These are phyloP conservation scores for Drosophila paranaensis DNA, from an alignment of 2,888 invertebrate genomes.

Conservation along the genomic window DNA sequence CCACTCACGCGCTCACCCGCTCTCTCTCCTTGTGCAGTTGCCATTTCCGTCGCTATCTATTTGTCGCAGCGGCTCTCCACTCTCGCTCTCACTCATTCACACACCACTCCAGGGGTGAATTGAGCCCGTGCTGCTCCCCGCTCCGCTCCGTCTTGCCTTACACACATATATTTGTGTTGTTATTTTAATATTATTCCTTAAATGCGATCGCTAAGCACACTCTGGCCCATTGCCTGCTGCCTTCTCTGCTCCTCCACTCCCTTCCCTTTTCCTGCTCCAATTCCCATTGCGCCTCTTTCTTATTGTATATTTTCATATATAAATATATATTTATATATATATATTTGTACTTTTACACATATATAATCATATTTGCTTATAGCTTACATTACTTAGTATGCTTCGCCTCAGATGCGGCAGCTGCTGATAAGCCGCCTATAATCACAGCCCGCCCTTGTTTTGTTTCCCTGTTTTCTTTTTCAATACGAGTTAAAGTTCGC, in stretches of 20 bases:
- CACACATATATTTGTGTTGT: not conserved
- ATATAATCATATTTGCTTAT: not conserved
- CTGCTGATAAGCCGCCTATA: slow-evolving; percentile 46
- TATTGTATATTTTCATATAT: slow-evolving; percentile 13
- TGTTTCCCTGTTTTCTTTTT: slow-evolving; percentile 1
- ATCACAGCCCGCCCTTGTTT: slow-evolving; percentile 12
- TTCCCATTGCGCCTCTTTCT: not conserved
- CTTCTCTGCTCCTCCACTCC: not conserved
- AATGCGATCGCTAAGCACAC: slow-evolving; percentile 34
- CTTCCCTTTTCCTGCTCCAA: not conserved
- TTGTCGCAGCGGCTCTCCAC: slow-evolving; percentile 22
- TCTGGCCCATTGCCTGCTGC: no score
- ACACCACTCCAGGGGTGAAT: slow-evolving; percentile 63
- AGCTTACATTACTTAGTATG: slow-evolving; percentile 39
- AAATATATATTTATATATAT: not conserved
- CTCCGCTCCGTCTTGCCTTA: slow-evolving; percentile 5
- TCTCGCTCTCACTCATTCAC: slow-evolving; percentile 5
- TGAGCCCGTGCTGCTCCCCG: slow-evolving; percentile 22
- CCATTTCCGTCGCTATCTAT: slow-evolving; percentile 65
- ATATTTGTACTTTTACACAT: not conserved
- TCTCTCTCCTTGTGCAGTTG: slow-evolving; percentile 41
- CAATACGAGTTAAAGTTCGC: slow-evolving; percentile 1
- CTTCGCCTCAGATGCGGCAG: slow-evolving; percentile 5
- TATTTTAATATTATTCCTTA: slow-evolving; percentile 29
- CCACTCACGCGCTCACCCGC: not conserved